These are phyloP conservation scores for Neomorphus geoffroyi DNA, from an alignment of 2,797 vertebrate species.

Conservation along the genomic window DNA sequence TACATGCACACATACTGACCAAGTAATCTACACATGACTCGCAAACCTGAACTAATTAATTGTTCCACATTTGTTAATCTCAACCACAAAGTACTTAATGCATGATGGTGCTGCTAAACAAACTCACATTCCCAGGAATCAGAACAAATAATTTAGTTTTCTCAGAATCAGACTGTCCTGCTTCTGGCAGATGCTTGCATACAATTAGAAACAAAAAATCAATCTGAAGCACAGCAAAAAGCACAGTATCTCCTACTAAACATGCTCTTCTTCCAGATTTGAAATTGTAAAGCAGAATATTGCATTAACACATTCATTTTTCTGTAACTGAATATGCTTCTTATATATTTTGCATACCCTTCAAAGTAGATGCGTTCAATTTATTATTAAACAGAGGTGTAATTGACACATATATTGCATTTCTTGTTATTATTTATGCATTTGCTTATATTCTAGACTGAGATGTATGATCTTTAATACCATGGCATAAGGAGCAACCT, in stretches of 20 bases:
- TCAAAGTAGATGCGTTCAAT: background rate
- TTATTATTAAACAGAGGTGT: background rate
- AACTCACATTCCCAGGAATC: background rate
- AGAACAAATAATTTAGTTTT: background rate
- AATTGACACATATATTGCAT: background rate
- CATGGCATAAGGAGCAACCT: background rate
- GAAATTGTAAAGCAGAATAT: background rate
- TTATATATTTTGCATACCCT: background rate
- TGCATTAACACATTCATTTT: background rate
- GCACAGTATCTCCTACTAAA: background rate
- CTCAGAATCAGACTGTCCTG: background rate
- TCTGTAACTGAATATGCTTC: background rate
- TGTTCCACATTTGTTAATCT: background rate
- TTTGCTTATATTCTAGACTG: background rate
- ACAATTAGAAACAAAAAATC: background rate
- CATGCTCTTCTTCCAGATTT: background rate
- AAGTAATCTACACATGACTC: background rate
- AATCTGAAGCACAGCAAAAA: background rate
- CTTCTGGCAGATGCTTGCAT: background rate
- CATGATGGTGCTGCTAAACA: background rate
- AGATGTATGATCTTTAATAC: background rate
- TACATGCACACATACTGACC: background rate
- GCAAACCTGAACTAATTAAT: slow-evolving; percentile 38
- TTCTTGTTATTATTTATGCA: background rate
- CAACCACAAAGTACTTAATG: background rate